These are phyloP conservation scores for Chironomus striatipennis DNA, from an alignment of 1,140 invertebrate species.

Conservation along the genomic window DNA sequence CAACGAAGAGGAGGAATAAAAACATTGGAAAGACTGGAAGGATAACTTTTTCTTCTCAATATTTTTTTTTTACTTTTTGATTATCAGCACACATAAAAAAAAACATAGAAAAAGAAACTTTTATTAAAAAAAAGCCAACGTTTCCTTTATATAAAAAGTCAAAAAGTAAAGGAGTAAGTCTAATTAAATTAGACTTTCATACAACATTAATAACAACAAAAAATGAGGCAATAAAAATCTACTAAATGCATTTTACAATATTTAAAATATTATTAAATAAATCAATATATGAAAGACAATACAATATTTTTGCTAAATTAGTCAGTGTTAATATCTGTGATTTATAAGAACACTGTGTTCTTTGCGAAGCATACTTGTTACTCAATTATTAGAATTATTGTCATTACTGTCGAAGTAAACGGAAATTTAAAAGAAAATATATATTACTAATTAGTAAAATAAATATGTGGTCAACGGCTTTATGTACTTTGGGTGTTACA, in stretches of 20 bases:
- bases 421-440: neutral
- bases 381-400: neutral
- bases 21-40: neutral
- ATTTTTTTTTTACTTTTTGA: neutral
- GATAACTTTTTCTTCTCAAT: neutral
- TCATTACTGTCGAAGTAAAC: neutral
- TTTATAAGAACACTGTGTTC: slow-evolving; percentile 13
- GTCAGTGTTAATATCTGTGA: slow-evolving; percentile 7
- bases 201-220: neutral
- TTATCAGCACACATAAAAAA: neutral
- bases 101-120: neutral
- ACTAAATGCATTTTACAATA: slow-evolving; percentile 6
- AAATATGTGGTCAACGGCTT: slow-evolving; percentile 40
- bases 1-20: neutral
- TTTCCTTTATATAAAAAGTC: neutral
- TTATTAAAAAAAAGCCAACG: neutral
- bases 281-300: neutral
- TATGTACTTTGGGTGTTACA: slow-evolving; percentile 40
- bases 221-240: neutral
- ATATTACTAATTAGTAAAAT: neutral
- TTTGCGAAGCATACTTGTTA: slow-evolving; percentile 13
- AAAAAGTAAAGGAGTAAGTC: neutral
- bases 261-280: neutral
- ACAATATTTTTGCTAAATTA: slow-evolving; percentile 10
- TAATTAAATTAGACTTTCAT: neutral